phyloP scores from a whole-genome alignment of 2,113 vertebrate genomes.

The Anser brachyrhynchus region DNA sequence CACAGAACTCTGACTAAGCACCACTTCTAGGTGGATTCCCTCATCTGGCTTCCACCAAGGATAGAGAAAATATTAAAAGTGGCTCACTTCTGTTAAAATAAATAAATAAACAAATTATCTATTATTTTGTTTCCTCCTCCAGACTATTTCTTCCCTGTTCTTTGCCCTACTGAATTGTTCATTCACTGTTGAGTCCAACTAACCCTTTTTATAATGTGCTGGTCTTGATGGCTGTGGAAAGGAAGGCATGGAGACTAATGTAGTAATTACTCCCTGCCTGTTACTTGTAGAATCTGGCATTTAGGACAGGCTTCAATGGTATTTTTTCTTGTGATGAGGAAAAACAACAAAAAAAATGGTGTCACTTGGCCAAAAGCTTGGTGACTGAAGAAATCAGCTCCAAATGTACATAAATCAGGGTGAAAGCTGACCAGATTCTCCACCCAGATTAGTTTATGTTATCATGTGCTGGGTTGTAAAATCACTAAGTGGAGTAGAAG shows the following conservation, averaged over 20 bases:
- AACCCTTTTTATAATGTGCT: not conserved
- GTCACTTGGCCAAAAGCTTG: slow-evolving; percentile 7
- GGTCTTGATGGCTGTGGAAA: not conserved
- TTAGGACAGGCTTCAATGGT: not conserved
- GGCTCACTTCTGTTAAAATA: not conserved
- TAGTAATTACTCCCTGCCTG: not conserved
- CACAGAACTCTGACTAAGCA: not conserved
- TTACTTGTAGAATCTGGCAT: not conserved
- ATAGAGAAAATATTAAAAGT: not conserved
- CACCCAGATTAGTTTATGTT: not conserved
- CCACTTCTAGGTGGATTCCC: not conserved
- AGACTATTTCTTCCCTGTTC: not conserved
- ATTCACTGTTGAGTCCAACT: not conserved
- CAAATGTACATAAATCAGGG: not conserved
- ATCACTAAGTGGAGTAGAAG: not conserved
- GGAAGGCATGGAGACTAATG: not conserved
- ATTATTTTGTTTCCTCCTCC: not conserved
- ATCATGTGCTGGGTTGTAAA: slow-evolving; percentile 28
- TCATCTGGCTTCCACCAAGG: not conserved
- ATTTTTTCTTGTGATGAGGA: not conserved
- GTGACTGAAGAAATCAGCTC: not conserved
- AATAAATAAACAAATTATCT: not conserved
- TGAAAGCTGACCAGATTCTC: not conserved
- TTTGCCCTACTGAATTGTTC: not conserved
- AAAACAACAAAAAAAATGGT: not conserved